Base-by-base conservation (phyloP, 2,797 vertebrate genomes). In the Parotocinclus haroldoi region DNA sequence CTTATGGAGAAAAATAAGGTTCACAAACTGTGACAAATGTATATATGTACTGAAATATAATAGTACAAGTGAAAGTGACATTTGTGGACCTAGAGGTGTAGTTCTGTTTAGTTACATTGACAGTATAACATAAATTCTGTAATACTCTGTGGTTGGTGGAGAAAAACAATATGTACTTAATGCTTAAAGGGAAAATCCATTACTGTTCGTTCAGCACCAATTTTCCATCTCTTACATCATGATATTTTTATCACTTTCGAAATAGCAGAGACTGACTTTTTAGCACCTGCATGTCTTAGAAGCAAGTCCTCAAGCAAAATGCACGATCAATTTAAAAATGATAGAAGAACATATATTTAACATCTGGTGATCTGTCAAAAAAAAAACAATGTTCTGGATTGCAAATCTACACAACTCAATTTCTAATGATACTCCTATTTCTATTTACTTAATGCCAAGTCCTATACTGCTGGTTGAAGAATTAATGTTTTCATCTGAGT, bases 131-230 rank as follows among this genome's bases (percentile, higher is more conserved):
- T 45, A 60, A 37, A 44, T 40, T 18, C 4, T 48, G 42, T 48
- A 7, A 38, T 62, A 40, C 14, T 8, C 11, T 16, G 37, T 52
- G 37, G 14, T 16, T 7, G 59, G 12, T 53, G 3, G 37, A 50
- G 10, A 44, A 54, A 18, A 52, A n/a, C 38, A 48, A 14, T n/a
- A 17, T 18, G 9, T 49, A 7, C 14, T 39, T 69, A 62, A 49
- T 69, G 17, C 10, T 55, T 10, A 36, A 48, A 45, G 37, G 39
- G 18, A 44, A 18, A 55, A 49, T 68, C 14, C 11, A 55, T 61
- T 44, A 38, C 14, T 42, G 40, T 49, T 64, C 37, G 12, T 45
- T 54, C 49, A 36, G 11, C 5, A 16, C 12, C 7, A 38, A 18
- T 62, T 62, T 11, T 51, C 27, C 17, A 44, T 45, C 42, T 44